These are phyloP conservation scores for Cylas formicarius DNA, from an alignment of 1,140 invertebrate species.

Conservation along the genomic window DNA sequence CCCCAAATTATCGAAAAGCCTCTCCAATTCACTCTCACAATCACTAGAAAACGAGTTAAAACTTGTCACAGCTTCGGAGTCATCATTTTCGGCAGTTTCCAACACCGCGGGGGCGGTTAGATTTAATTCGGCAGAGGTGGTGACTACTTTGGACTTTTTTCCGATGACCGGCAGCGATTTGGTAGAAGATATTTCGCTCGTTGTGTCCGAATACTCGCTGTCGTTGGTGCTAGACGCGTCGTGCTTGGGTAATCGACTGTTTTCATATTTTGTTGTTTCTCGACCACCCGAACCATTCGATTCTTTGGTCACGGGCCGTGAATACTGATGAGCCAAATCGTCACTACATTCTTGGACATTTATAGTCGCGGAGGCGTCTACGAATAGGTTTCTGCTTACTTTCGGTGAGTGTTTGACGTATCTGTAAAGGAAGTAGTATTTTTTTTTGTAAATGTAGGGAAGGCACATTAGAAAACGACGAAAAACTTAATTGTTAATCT, in stretches of 20 bases:
- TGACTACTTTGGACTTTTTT: slow-evolving; percentile 1
- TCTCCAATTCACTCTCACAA: slow-evolving; percentile 38
- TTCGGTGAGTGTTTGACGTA: slow-evolving; percentile 31
- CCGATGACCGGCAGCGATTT: slow-evolving; percentile 13
- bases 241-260: slow-evolving; percentile 9
- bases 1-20: slow-evolving; percentile 29
- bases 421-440: slow-evolving; percentile 9
- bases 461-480: no score
- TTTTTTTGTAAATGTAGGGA: no score
- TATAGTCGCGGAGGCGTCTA: slow-evolving; percentile 29
- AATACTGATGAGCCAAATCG: slow-evolving; percentile 34
- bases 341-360: slow-evolving; percentile 27
- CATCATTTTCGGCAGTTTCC: slow-evolving; percentile 13
- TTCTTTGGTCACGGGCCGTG: slow-evolving; percentile 24
- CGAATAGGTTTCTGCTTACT: slow-evolving; percentile 40
- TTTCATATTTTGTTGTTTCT: slow-evolving; percentile 19
- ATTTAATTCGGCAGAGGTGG: slow-evolving; percentile 7
- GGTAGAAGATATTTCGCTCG: slow-evolving; percentile 18
- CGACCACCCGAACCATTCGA: slow-evolving; percentile 1
- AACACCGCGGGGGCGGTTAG: slow-evolving; percentile 29
- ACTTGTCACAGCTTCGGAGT: slow-evolving; percentile 20
- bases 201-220: slow-evolving; percentile 15
- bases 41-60: slow-evolving; percentile 26
- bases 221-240: background rate
- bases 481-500: no score